Conservation (phyloP, 2,888 invertebrate species). For the Busseola fusca region DNA sequence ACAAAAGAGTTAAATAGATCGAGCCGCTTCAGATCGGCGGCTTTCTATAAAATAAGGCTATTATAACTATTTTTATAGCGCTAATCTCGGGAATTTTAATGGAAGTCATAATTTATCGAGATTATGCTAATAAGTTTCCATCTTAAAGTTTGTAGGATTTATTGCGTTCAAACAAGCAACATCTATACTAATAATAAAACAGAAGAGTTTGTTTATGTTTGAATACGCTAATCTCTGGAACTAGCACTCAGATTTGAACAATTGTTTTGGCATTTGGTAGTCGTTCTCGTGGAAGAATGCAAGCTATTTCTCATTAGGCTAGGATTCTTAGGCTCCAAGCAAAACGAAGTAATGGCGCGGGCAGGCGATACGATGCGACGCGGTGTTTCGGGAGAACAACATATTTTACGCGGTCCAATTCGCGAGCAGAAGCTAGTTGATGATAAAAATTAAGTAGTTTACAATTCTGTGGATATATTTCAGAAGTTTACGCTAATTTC, state of each 20-base stretch:
- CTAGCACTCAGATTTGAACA: too few species aligned
- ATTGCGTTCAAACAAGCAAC: neutral
- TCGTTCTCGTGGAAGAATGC: too few species aligned
- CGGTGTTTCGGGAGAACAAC: too few species aligned
- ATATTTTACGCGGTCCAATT: too few species aligned
- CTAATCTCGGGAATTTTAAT: conserved; percentile 26
- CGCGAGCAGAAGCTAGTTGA: neutral
- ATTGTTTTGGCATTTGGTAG: too few species aligned
- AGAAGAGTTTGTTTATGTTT: too few species aligned
- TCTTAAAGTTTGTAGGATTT: too few species aligned
- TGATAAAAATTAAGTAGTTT: neutral
- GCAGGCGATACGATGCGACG: too few species aligned
- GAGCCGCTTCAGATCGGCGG: conserved; percentile 19
- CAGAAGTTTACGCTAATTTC: neutral
- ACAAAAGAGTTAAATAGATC: conserved; percentile 48
- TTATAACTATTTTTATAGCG: conserved; percentile 37
- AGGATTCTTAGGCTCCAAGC: too few species aligned
- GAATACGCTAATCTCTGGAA: too few species aligned
- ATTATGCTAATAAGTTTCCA: neutral
- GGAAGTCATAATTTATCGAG: conserved; percentile 1
- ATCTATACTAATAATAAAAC: neutral
- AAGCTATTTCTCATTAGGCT: too few species aligned
- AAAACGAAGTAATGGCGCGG: too few species aligned
- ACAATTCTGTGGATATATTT: neutral
- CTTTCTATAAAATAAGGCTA: conserved; percentile 38